Conservation (phyloP, 2,888 invertebrate genomes). For the Byasa hedistus region DNA sequence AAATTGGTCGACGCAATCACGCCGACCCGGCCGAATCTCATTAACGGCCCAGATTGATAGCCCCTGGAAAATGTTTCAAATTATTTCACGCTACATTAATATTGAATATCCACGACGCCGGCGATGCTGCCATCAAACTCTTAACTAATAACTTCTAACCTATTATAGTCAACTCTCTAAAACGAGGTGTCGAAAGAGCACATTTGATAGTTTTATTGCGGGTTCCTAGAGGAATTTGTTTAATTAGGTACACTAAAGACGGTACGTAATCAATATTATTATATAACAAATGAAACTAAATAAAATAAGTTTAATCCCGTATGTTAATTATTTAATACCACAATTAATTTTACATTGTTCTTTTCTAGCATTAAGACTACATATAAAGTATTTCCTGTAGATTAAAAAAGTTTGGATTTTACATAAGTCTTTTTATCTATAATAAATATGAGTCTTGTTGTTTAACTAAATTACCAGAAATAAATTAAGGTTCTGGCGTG, state of each 20-base stretch:
- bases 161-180: constrained; percentile 15
- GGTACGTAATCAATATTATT: background rate
- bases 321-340: too few species aligned
- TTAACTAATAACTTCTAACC: constrained; percentile 32
- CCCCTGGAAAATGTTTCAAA: constrained; percentile 70
- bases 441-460: background rate
- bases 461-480: background rate
- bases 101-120: constrained; percentile 60
- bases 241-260: background rate
- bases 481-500: too few species aligned
- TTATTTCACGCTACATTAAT: constrained; percentile 73
- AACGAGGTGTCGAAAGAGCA: constrained; percentile 9
- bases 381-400: too few species aligned
- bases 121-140: constrained; percentile 34
- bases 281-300: background rate
- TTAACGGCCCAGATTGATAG: constrained; percentile 72
- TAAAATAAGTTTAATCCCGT: background rate
- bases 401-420: too few species aligned
- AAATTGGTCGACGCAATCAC: constrained; percentile 68
- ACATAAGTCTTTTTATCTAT: too few species aligned
- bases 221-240: background rate
- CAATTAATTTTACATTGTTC: too few species aligned
- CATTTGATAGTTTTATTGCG: constrained; percentile 6
- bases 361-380: too few species aligned
- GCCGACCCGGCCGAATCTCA: constrained; percentile 69